phyloP scores from a whole-genome alignment of 1,140 invertebrate species.

The Tetragonula clypearis region DNA sequence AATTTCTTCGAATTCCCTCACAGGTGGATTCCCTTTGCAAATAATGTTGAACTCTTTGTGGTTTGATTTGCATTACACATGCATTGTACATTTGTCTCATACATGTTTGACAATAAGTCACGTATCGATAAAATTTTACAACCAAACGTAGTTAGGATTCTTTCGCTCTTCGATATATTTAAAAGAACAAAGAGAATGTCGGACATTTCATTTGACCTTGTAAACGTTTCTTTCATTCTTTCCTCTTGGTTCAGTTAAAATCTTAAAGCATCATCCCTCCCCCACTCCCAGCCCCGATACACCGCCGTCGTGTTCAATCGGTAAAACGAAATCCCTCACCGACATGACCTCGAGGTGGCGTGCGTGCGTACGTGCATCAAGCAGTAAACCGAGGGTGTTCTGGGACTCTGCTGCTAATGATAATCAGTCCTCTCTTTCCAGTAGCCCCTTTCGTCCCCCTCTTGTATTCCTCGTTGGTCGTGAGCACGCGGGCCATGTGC shows the following conservation, averaged over 20 bases:
- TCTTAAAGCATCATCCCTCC: background rate
- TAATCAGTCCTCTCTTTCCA: slow-evolving; percentile 75
- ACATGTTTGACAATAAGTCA: too few species aligned
- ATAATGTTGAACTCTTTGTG: too few species aligned
- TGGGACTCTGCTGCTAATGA: slow-evolving; percentile 76
- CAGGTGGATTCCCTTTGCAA: background rate
- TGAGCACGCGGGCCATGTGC: slow-evolving; percentile 78
- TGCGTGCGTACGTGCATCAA: slow-evolving; percentile 65
- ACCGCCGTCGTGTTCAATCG: background rate
- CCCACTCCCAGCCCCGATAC: background rate
- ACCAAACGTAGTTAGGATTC: background rate
- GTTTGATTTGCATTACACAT: too few species aligned
- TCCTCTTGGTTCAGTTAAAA: slow-evolving; percentile 1
- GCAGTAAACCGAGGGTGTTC: slow-evolving; percentile 62
- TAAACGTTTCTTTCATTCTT: background rate
- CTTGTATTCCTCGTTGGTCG: slow-evolving; percentile 48
- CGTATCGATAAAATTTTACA: background rate
- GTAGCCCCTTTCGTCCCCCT: slow-evolving; percentile 15
- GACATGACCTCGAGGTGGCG: slow-evolving; percentile 54
- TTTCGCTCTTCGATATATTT: too few species aligned
- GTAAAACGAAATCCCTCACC: slow-evolving; percentile 51
- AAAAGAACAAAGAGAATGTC: too few species aligned
- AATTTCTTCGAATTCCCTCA: background rate
- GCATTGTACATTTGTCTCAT: too few species aligned
- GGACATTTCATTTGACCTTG: background rate